These are phyloP conservation scores for Mastomys coucha DNA, from an alignment of 2,113 vertebrate species.

Conservation along the genomic window DNA sequence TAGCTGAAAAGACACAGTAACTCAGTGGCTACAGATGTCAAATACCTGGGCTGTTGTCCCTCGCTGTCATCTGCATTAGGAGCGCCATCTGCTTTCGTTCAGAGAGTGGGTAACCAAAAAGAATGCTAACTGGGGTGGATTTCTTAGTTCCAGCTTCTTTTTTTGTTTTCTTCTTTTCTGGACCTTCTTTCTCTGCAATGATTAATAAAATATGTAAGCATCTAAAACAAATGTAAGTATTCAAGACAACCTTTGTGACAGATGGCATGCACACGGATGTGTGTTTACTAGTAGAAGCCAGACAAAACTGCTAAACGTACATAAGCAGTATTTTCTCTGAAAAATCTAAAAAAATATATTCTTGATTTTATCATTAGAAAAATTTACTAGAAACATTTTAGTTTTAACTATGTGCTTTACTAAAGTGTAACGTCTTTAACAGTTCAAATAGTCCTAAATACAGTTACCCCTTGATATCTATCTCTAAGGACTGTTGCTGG, in stretches of 20 bases:
- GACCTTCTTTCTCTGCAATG: conserved; percentile 97
- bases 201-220: conserved; percentile 78
- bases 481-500: not conserved
- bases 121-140: conserved; percentile 94
- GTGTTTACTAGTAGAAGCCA: not conserved
- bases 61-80: conserved; percentile 99
- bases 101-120: conserved; percentile 98
- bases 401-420: conserved; percentile 42
- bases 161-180: conserved; percentile 98
- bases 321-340: conserved; percentile 43
- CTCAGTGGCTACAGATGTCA: conserved; percentile 79
- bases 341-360: conserved; percentile 40
- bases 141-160: conserved; percentile 96
- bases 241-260: conserved; percentile 50
- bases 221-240: conserved; percentile 62
- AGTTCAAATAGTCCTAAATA: conserved; percentile 45
- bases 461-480: not conserved
- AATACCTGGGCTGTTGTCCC: conserved; percentile 98
- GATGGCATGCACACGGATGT: not conserved
- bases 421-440: conserved; percentile 44
- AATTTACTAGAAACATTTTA: conserved; percentile 29
- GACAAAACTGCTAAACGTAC: not conserved
- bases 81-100: conserved; percentile 99
- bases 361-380: conserved; percentile 43
- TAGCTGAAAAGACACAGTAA: conserved; percentile 45